Conservation (phyloP, 2,888 invertebrate species). For the Parapristionchus giblindavisi region DNA sequence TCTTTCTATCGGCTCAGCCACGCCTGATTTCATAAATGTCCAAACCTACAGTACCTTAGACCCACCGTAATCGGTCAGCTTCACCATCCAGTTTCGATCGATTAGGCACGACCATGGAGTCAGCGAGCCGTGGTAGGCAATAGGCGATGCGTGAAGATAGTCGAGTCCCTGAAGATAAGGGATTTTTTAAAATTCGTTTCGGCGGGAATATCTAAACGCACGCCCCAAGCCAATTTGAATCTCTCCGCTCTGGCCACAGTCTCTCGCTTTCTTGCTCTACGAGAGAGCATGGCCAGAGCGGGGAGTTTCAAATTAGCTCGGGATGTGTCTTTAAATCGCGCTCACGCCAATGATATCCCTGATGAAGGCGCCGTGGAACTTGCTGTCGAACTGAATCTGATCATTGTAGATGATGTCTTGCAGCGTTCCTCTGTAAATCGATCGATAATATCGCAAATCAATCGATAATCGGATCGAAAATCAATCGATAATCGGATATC, state of each 20-base stretch:
- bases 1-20: conserved; percentile 65
- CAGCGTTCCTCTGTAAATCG: conserved; percentile 36
- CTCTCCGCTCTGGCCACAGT: too few species aligned
- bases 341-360: conserved; percentile 55
- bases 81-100: conserved; percentile 60
- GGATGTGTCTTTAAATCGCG: too few species aligned
- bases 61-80: conserved; percentile 57
- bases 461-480: not conserved
- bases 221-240: too few species aligned
- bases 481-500: too few species aligned
- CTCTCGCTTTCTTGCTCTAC: too few species aligned
- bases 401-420: conserved; percentile 60
- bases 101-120: conserved; percentile 59
- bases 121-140: conserved; percentile 57
- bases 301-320: too few species aligned
- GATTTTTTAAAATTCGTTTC: too few species aligned
- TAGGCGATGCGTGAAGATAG: conserved; percentile 55
- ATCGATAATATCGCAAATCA: too few species aligned
- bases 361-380: conserved; percentile 60
- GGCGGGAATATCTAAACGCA: too few species aligned
- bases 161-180: conserved; percentile 48
- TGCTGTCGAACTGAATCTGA: conserved; percentile 48
- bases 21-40: conserved; percentile 52
- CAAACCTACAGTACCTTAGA: too few species aligned
- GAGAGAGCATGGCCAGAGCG: too few species aligned